Percentiles rank a stretch among this genome's conserved stretches.
phyloP scores from a whole-genome alignment of 2,113 vertebrate species.

The Platycercus adscitus region DNA sequence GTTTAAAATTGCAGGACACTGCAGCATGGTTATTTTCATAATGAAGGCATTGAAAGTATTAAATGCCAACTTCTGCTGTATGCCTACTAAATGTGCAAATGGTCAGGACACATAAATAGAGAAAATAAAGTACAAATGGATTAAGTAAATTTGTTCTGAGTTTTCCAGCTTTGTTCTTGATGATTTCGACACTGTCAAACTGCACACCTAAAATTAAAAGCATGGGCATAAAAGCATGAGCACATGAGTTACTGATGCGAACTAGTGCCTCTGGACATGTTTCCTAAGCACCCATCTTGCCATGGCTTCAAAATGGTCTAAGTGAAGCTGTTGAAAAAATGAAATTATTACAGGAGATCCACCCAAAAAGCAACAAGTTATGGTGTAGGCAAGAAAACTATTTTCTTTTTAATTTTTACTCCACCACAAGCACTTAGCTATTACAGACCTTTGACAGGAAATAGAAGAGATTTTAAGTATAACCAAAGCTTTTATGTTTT shows the following conservation, averaged over 20 bases:
- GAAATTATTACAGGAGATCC: not conserved
- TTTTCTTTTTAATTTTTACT: not conserved
- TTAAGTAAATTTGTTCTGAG: not conserved
- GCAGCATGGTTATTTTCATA: not conserved
- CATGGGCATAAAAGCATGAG: slow-evolving; percentile 14
- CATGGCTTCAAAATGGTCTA: not conserved
- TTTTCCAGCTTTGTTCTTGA: not conserved
- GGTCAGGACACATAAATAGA: not conserved
- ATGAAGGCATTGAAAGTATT: not conserved
- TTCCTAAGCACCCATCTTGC: not conserved
- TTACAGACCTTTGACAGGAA: not conserved
- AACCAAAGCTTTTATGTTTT: not conserved
- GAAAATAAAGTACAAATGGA: not conserved
- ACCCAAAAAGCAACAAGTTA: not conserved
- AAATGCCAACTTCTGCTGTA: not conserved
- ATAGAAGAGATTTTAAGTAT: not conserved
- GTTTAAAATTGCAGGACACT: not conserved
- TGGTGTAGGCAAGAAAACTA: not conserved
- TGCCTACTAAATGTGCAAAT: not conserved
- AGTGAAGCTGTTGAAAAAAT: slow-evolving; percentile 6
- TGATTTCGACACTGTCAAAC: slow-evolving; percentile 10
- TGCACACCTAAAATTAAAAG: slow-evolving; percentile 10
- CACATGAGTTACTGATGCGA: not conserved
- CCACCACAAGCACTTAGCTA: not conserved
- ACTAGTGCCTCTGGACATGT: not conserved